Conservation (phyloP, 2,888 invertebrate species). For the Patella caerulea region DNA sequence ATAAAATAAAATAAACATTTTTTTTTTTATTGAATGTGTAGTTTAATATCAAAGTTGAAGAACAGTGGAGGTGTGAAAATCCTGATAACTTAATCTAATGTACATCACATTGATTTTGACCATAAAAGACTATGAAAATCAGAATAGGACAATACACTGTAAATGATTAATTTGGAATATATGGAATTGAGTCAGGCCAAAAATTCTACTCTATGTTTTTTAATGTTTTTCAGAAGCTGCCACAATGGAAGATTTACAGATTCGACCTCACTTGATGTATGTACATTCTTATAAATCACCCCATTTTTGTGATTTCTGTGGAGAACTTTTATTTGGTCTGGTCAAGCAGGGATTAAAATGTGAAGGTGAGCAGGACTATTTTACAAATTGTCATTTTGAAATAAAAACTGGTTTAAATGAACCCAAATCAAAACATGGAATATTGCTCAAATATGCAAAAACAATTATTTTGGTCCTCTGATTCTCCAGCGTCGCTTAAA, state of each 20-base stretch:
- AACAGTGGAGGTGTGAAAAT: too few species aligned
- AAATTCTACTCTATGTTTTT: not conserved
- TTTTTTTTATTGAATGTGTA: too few species aligned
- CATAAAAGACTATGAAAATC: not conserved
- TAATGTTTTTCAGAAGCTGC: conserved; percentile 62
- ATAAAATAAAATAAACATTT: too few species aligned
- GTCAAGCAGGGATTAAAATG: conserved; percentile 99
- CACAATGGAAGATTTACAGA: conserved; percentile 71
- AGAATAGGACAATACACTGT: not conserved
- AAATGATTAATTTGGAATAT: not conserved
- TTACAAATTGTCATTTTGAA: too few species aligned
- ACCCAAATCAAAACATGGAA: too few species aligned
- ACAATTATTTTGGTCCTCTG: too few species aligned
- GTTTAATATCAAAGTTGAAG: too few species aligned
- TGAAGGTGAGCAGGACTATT: conserved; percentile 81
- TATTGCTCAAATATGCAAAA: too few species aligned
- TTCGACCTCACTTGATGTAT: conserved; percentile 85
- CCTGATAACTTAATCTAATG: too few species aligned
- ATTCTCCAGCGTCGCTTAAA: too few species aligned
- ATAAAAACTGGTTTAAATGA: too few species aligned
- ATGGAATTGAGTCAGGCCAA: not conserved
- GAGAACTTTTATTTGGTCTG: conserved; percentile 98
- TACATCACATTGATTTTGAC: not conserved
- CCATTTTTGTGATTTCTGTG: conserved; percentile 99
- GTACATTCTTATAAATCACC: conserved; percentile 99